phyloP scores from a whole-genome alignment of 2,888 invertebrate genomes.

The Drosophila aldrichi region DNA sequence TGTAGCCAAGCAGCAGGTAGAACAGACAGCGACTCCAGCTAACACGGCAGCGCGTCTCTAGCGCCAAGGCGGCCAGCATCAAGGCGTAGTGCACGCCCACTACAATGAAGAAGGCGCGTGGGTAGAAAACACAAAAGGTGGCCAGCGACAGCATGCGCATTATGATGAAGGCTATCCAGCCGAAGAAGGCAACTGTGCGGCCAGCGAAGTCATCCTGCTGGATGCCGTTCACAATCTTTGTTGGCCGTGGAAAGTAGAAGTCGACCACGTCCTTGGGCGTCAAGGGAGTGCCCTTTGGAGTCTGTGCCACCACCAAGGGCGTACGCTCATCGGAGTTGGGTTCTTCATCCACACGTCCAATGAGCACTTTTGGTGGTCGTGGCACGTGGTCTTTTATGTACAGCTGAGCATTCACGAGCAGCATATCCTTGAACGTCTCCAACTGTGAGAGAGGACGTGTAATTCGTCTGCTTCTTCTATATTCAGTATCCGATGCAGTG shows the following conservation, averaged over 20 bases:
- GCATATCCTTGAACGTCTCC: conserved; percentile 84
- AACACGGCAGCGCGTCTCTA: conserved; percentile 87
- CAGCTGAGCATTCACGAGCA: conserved; percentile 87
- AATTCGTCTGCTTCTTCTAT: conserved; percentile 46
- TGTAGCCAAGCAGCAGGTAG: conserved; percentile 90
- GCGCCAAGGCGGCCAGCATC: conserved; percentile 88
- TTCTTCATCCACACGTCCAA: conserved; percentile 85
- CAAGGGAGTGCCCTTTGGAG: conserved; percentile 54
- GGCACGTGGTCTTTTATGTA: conserved; percentile 86
- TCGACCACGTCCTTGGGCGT: conserved; percentile 81
- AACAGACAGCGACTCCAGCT: conserved; percentile 87
- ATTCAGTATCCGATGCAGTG: conserved; percentile 58
- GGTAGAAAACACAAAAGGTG: conserved; percentile 89
- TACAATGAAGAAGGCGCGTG: conserved; percentile 87
- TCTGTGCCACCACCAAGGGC: conserved; percentile 36
- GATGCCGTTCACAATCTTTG: conserved; percentile 88
- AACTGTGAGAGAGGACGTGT: conserved; percentile 77
- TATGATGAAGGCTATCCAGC: conserved; percentile 92
- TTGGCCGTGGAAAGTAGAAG: conserved; percentile 85
- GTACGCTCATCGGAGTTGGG: conserved; percentile 63
- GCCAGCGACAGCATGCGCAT: conserved; percentile 90
- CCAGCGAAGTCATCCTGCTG: conserved; percentile 91
- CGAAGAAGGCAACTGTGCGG: conserved; percentile 89
- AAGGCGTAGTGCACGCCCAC: conserved; percentile 88
- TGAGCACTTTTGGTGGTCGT: conserved; percentile 85